phyloP scores from a whole-genome alignment of 2,797 vertebrate genomes.

The Cossypha heuglini region DNA sequence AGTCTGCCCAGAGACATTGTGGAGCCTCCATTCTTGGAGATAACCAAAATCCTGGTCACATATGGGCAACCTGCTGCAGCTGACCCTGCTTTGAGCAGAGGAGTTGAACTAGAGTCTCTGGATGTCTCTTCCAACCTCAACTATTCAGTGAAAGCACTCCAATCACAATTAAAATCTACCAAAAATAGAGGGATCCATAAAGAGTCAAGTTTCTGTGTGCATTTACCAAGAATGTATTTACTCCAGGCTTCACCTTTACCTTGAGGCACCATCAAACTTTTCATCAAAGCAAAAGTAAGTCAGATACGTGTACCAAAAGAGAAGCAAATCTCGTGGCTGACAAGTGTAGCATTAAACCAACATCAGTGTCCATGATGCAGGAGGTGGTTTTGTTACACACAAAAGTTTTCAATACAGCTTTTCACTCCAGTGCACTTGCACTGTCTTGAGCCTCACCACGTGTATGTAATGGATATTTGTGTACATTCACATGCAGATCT shows the following conservation, averaged over 20 bases:
- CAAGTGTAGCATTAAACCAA: neutral
- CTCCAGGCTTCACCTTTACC: neutral
- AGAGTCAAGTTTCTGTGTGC: neutral
- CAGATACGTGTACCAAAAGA: neutral
- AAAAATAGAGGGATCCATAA: slow-evolving; percentile 9
- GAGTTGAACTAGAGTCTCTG: neutral
- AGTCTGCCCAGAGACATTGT: neutral
- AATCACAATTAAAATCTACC: neutral
- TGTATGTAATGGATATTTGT: neutral
- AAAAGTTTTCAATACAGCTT: slow-evolving; percentile 5
- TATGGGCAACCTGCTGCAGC: neutral
- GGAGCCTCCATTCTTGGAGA: neutral
- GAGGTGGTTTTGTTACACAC: neutral
- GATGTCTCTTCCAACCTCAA: neutral
- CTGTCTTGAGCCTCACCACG: neutral
- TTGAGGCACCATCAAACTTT: neutral
- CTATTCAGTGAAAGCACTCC: neutral
- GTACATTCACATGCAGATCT: neutral
- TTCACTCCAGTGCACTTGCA: neutral
- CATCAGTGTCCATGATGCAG: neutral
- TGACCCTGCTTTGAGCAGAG: neutral
- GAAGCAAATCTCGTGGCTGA: neutral
- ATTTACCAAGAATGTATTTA: slow-evolving; percentile 23
- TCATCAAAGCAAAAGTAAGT: slow-evolving; percentile 20
- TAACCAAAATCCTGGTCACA: neutral